phyloP scores from a whole-genome alignment of 2,888 invertebrate genomes.

The Archips xylosteana region DNA sequence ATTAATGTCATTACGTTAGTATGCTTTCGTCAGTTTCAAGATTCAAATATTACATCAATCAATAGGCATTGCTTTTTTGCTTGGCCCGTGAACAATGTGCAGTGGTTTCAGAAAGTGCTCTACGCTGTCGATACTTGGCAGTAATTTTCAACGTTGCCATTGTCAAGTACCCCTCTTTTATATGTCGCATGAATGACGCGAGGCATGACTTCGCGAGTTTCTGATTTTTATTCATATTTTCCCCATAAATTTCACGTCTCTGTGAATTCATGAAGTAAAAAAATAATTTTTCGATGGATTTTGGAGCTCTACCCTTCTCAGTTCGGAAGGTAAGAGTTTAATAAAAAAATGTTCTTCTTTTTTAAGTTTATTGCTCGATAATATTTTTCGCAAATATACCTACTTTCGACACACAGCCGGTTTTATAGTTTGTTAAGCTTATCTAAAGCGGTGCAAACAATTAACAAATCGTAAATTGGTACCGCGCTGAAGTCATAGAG shows the following conservation, averaged over 20 bases:
- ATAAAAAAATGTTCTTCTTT: not conserved
- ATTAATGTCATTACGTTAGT: not conserved
- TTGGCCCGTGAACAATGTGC: constrained; percentile 56
- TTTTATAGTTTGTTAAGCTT: constrained; percentile 66
- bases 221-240: constrained; percentile 53
- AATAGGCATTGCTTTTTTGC: constrained; percentile 54
- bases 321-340: not conserved
- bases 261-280: constrained; percentile 1
- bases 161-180: constrained; percentile 61
- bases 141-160: constrained; percentile 65
- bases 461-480: constrained; percentile 75
- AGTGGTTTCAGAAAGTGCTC: constrained; percentile 63
- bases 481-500: constrained; percentile 61
- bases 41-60: constrained; percentile 25
- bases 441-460: constrained; percentile 76
- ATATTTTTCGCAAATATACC: not conserved
- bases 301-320: not conserved
- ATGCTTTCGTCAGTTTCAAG: not conserved
- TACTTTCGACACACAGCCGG: constrained; percentile 43
- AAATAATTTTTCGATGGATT: not conserved
- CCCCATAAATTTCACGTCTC: constrained; percentile 26
- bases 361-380: not conserved
- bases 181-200: constrained; percentile 60
- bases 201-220: constrained; percentile 57
- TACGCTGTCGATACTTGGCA: constrained; percentile 61